Base-by-base conservation (phyloP, 64 coral and sea anemone genomes). In the Montipora foliosa region DNA sequence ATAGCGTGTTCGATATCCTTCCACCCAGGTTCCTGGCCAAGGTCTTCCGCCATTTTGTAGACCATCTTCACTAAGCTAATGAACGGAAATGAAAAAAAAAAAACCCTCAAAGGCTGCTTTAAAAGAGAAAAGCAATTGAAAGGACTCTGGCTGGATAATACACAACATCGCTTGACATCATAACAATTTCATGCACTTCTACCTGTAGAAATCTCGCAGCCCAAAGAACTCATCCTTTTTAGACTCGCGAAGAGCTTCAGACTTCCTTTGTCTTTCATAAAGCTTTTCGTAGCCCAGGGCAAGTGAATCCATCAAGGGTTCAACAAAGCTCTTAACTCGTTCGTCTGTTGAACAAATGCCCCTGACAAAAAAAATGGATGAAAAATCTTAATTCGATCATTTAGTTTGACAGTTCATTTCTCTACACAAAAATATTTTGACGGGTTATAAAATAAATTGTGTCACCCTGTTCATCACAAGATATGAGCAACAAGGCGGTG, bases 171-270 rank as follows among this genome's bases (percentile, higher is more conserved):
- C 1, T 53, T 1, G 51, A 53, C 0, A 53, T 6, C 8, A 0
- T 14, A 14, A 64, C 9, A 10, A 14, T 44, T 83, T 24, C 5
- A 45, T 15, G 17, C 3, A 88, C 17, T 9, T 20, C 19, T 77
- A 92, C 90, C 90, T 92, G 72, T 92, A 92, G 44, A 92, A 92
- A 92, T 92, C 90, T 15, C 90, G 81, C 11, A 92, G 80, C 47
- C 90, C 90, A 77, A 92, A 92, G 44, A 92, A 92, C 55, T 92
- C 90, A 22, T 92, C 90, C 44, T 92, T 92, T 24, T 85, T 92
- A 8, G 81, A 81, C 58, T 84, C n/a, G 13, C 51, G 71, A 1
- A 92, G 57, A 22, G 82, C 53, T 45, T 92, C 16, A 8, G 82
- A 67, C 58, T 61, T 44, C 77, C 47, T 92, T 57, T 92, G 90